Conservation (phyloP, 92 coral and sea anemone species). For the Epizoanthus rinbou region DNA sequence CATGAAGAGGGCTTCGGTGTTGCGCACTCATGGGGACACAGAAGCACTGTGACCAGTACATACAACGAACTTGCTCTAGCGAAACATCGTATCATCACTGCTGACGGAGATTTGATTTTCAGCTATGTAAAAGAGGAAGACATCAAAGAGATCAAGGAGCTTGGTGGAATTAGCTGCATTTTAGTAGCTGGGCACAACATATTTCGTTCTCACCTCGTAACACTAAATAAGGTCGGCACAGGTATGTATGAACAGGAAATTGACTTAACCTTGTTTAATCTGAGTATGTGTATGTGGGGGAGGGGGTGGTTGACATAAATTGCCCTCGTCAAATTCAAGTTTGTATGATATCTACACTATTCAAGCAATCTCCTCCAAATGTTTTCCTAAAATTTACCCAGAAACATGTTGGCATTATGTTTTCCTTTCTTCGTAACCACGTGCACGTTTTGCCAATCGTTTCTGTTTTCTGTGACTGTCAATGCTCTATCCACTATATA, state of each 20-base stretch:
- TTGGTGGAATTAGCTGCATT: slow-evolving; percentile 25
- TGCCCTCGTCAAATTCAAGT: too few relatives aligned
- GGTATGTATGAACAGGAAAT: neutral
- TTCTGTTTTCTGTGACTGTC: too few relatives aligned
- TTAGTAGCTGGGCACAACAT: neutral
- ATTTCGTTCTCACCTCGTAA: neutral
- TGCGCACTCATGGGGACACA: slow-evolving; percentile 4
- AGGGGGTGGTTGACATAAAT: too few relatives aligned
- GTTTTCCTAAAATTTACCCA: too few relatives aligned
- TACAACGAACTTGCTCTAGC: neutral
- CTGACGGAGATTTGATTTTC: slow-evolving; percentile 6
- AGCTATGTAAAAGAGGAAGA: slow-evolving; percentile 21
- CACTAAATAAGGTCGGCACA: neutral
- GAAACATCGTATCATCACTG: slow-evolving; percentile 10
- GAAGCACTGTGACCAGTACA: neutral
- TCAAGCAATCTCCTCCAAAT: too few relatives aligned
- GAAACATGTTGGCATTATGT: too few relatives aligned
- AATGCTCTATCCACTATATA: too few relatives aligned
- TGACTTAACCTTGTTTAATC: too few relatives aligned
- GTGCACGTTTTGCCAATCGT: too few relatives aligned
- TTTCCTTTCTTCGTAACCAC: too few relatives aligned
- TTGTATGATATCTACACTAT: too few relatives aligned
- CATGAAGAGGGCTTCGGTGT: neutral
- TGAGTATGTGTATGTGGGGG: too few relatives aligned
- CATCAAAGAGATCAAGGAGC: neutral